These are phyloP conservation scores for Drosophila parthenogenetica DNA, from an alignment of 2,888 invertebrate genomes.

Conservation along the genomic window DNA sequence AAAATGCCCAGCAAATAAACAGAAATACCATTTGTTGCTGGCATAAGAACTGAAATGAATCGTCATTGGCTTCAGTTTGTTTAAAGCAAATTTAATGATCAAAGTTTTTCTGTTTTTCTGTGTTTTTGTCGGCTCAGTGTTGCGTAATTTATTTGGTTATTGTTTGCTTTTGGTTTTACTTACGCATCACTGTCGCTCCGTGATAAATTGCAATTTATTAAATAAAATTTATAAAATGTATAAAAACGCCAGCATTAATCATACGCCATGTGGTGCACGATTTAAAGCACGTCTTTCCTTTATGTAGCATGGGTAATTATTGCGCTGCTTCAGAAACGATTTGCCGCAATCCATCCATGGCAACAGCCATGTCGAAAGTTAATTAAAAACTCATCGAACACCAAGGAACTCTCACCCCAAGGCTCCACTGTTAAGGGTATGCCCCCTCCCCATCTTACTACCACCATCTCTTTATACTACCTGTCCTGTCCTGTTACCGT, in stretches of 20 bases:
- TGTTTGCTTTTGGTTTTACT: constrained; percentile 20
- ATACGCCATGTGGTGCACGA: constrained; percentile 73
- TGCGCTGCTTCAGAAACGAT: constrained; percentile 32
- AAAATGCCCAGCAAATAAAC: constrained; percentile 63
- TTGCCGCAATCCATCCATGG: constrained; percentile 44
- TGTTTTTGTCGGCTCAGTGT: background rate
- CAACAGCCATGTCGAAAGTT: constrained; percentile 54
- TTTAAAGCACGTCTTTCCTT: background rate
- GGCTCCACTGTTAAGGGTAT: no score
- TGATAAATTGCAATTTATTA: constrained; percentile 77
- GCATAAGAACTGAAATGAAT: constrained; percentile 11
- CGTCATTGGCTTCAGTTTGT: constrained; percentile 63
- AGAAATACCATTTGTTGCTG: constrained; percentile 38
- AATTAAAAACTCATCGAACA: constrained; percentile 65
- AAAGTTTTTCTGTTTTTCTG: constrained; percentile 38
- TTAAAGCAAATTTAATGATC: constrained; percentile 70
- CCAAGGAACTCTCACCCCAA: background rate
- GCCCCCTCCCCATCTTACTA: background rate
- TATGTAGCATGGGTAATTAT: constrained; percentile 38
- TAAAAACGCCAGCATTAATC: constrained; percentile 65
- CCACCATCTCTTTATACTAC: background rate
- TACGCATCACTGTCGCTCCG: constrained; percentile 31
- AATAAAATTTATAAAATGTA: constrained; percentile 62
- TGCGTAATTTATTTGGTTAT: constrained; percentile 73
- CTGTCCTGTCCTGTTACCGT: background rate